Evolutionary conservation across 2,113 vertebrate species (phyloP).

Genomic region (Turnix velox): DNA sequence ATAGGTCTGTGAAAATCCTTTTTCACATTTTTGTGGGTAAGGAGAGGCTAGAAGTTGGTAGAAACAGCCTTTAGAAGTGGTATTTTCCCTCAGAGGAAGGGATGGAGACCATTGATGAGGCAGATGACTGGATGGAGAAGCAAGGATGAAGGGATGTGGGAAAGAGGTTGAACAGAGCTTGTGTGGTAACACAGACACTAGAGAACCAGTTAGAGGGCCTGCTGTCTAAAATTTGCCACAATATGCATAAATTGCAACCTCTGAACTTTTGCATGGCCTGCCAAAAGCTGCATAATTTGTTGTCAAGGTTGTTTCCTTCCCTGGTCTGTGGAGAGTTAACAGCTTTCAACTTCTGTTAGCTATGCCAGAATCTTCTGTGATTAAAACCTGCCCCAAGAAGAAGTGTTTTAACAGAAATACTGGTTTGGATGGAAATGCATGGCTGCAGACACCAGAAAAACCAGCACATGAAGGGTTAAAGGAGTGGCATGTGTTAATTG

Average conservation of each 20-base stretch:
- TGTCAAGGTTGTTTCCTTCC: not conserved
- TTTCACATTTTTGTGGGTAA: not conserved
- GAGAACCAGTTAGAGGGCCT: not conserved
- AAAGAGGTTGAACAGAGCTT: not conserved
- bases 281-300: not conserved
- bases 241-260: not conserved
- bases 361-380: fast-evolving
- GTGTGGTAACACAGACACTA: not conserved
- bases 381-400: not conserved
- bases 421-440: not conserved
- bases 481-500: not conserved
- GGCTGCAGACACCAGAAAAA: not conserved
- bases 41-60: not conserved
- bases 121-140: not conserved
- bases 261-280: not conserved
- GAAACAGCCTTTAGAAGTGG: not conserved
- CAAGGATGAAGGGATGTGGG: not conserved
- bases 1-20: not conserved
- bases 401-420: not conserved
- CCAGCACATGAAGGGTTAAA: not conserved
- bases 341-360: not conserved
- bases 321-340: not conserved
- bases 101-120: not conserved
- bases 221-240: not conserved
- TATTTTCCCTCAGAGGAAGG: not conserved